phyloP scores from a whole-genome alignment of 2,888 invertebrate species.

The Encarsia formosa region DNA sequence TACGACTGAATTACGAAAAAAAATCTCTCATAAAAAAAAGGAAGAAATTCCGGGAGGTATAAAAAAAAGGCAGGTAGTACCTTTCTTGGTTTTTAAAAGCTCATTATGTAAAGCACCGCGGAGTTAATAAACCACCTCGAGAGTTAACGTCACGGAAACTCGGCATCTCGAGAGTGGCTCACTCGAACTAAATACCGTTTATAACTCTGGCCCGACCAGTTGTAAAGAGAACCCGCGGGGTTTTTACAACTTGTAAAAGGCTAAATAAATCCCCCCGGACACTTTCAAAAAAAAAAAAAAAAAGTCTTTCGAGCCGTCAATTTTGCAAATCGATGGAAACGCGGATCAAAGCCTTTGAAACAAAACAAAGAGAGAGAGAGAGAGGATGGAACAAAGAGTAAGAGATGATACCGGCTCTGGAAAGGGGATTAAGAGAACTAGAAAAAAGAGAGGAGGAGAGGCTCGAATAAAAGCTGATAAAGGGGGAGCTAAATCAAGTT shows the following conservation, averaged over 20 bases:
- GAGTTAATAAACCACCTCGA: slow-evolving; percentile 12
- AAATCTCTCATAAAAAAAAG: too few relatives aligned
- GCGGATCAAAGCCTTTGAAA: too few relatives aligned
- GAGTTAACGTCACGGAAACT: slow-evolving; percentile 12
- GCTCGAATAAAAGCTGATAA: slow-evolving; percentile 13
- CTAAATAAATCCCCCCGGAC: not conserved
- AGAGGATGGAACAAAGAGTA: not conserved
- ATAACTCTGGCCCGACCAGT: slow-evolving; percentile 10
- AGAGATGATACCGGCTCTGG: not conserved
- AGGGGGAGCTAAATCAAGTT: not conserved
- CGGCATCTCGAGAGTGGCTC: slow-evolving; percentile 15
- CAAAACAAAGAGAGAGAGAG: not conserved
- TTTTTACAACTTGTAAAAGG: not conserved
- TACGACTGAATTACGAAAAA: too few relatives aligned
- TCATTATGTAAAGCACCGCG: slow-evolving; percentile 22
- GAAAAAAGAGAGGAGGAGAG: slow-evolving; percentile 11
- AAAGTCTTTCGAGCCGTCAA: not conserved
- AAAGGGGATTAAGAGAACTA: not conserved
- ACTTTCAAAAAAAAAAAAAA: not conserved
- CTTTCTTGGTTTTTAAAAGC: slow-evolving; percentile 11
- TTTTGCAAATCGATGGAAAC: not conserved
- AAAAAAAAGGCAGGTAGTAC: not conserved
- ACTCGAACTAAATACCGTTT: slow-evolving; percentile 14
- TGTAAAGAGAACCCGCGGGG: not conserved
- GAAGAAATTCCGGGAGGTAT: too few relatives aligned